A percentile compares a stretch with the other conserved stretches of the same genome.
These are phyloP conservation scores for Platycercus adscitus DNA, from an alignment of 2,113 vertebrate genomes.

Conservation along the genomic window DNA sequence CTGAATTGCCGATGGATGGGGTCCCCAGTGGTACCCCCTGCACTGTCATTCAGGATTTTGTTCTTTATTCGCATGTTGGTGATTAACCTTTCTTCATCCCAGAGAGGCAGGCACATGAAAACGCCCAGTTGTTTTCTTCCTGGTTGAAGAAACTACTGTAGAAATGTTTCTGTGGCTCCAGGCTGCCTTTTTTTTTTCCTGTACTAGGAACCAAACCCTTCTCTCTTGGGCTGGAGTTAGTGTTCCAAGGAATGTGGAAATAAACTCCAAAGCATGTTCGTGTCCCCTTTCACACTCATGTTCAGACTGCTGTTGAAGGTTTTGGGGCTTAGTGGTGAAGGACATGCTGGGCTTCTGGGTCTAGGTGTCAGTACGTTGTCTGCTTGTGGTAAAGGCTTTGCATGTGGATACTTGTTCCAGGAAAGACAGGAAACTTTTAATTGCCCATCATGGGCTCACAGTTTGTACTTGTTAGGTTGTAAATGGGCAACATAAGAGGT, in stretches of 20 bases:
- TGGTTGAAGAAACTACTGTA: neutral
- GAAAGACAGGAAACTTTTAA: neutral
- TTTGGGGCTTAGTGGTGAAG: neutral
- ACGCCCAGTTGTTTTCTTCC: accelerated
- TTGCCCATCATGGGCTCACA: accelerated
- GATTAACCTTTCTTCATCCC: neutral
- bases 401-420: neutral
- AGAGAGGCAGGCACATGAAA: neutral
- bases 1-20: neutral
- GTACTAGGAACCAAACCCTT: neutral
- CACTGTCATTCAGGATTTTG: neutral
- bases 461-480: neutral
- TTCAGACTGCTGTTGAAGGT: neutral
- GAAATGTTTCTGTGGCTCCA: neutral
- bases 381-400: neutral
- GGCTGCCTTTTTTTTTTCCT: neutral
- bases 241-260: neutral
- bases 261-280: accelerated
- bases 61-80: neutral
- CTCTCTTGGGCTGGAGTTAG: neutral
- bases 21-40: neutral
- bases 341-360: accelerated
- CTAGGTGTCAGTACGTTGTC: neutral
- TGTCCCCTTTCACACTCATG: neutral
- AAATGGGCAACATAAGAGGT: neutral